A percentile compares a stretch with the other conserved stretches of the same genome.
Evolutionary conservation across 2,113 vertebrate genomes (phyloP).

Genomic region (Spizaetus ornatus): DNA sequence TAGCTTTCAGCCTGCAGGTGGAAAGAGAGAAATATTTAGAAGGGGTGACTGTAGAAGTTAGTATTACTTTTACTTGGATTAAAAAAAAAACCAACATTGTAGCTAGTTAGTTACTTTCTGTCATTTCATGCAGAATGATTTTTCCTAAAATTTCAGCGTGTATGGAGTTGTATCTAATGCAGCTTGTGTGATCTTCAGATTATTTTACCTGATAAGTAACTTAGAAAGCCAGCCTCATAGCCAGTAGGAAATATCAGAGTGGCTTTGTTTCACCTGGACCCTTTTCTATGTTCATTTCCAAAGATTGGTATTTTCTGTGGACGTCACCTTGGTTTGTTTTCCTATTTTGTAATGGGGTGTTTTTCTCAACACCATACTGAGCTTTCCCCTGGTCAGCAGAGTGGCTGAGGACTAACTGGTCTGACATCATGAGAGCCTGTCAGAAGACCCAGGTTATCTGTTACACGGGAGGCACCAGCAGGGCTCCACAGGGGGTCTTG

Average conservation of each 20-base stretch:
- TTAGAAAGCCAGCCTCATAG: rapidly evolving
- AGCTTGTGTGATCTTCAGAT: not conserved
- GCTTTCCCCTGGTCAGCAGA: not conserved
- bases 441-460: not conserved
- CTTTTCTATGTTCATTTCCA: not conserved
- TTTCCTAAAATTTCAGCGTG: not conserved
- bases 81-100: no score
- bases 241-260: not conserved
- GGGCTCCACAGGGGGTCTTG: not conserved
- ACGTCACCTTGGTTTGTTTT: not conserved
- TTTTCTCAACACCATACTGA: no score
- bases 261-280: not conserved
- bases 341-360: not conserved
- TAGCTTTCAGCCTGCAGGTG: no score
- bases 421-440: no score
- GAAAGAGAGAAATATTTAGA: not conserved
- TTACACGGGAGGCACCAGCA: no score
- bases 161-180: not conserved
- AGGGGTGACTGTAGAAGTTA: not conserved
- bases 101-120: not conserved
- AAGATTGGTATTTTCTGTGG: not conserved
- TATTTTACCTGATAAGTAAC: not conserved
- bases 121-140: not conserved
- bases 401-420: no score
- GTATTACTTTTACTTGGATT: not conserved